Evolutionary conservation across 1,140 invertebrate species (phyloP), one percentile per base, ranked within the genome.

Genomic region (Caenorhabditis remanei): DNA sequence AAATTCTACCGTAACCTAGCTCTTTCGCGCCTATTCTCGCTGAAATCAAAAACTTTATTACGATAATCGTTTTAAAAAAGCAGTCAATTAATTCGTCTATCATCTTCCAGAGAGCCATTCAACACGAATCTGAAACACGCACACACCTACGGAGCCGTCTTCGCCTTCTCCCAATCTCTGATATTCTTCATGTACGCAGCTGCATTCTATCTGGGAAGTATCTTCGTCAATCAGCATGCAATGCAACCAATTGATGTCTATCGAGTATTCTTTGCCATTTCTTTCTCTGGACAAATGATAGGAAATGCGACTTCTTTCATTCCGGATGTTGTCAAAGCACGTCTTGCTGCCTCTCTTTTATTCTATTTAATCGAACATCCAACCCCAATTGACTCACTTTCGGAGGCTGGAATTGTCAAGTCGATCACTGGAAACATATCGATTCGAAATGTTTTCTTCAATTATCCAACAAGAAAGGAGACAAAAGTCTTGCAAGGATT

Each of bases 401-500:
- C 93, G 16, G 87, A 90, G n/a, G 50, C 61, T 21, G 91, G 91
- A 67, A 85, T 90, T 24, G 53, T 90, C 85, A 90, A 91, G 65
- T 85, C 89, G 11, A 48, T 93, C 32, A 90, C 63, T 21, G 94
- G 94, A 11, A 91, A 93, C 82, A 92, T 94, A 8, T 83, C 90
- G 40, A 90, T 94, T 21, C 87, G 90, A n/a, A 92, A 94, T 87
- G 91, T 94, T 7, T 86, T 93, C 58, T 94, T 94, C 86, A 85
- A 79, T 16, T 94, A 94, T 87, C 94, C 94, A 21, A 93, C 94
- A 6, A 87, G 94, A 65, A 87, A 91, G 43, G 92, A 92, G 82
- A 92, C 92, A 16, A 82, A 85, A 61, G 91, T 99, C 11, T 93
- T 99, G 14, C 95, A 95, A 89, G 96, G 97, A 92, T 93, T 99